A percentile compares a stretch with the other conserved stretches of the same genome.
These are phyloP conservation scores for Eurytoma californica DNA, from an alignment of 2,888 invertebrate species.

Conservation along the genomic window DNA sequence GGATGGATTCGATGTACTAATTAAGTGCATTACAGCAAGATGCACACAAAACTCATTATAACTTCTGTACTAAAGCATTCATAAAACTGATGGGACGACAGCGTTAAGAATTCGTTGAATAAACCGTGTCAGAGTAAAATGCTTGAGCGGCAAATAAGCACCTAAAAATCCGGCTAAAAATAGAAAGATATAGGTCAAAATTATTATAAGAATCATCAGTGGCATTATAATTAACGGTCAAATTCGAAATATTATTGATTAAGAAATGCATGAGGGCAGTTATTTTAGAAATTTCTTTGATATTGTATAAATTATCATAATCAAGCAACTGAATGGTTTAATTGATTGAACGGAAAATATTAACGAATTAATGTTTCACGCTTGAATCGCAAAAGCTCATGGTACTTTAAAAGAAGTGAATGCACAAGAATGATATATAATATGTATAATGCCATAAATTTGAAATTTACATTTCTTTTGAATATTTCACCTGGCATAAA, in stretches of 20 bases:
- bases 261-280: too few relatives aligned
- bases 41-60: not conserved
- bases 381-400: not conserved
- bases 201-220: too few relatives aligned
- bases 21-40: not conserved
- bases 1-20: not conserved
- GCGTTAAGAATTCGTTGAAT: conserved; percentile 26
- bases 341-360: conserved; percentile 14
- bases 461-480: conserved; percentile 51
- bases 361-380: conserved; percentile 34
- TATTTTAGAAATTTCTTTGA: not conserved
- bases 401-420: not conserved
- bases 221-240: too few relatives aligned
- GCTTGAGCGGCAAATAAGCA: not conserved
- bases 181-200: too few relatives aligned
- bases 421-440: not conserved
- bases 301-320: not conserved
- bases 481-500: conserved; percentile 53
- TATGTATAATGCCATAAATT: conserved; percentile 46
- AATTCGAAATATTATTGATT: too few relatives aligned
- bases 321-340: not conserved
- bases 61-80: not conserved
- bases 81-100: not conserved
- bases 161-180: conserved; percentile 6
- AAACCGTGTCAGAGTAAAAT: conserved; percentile 6